phyloP scores from a whole-genome alignment of 2,797 vertebrate species.

The Sebastes ruberrimus region DNA sequence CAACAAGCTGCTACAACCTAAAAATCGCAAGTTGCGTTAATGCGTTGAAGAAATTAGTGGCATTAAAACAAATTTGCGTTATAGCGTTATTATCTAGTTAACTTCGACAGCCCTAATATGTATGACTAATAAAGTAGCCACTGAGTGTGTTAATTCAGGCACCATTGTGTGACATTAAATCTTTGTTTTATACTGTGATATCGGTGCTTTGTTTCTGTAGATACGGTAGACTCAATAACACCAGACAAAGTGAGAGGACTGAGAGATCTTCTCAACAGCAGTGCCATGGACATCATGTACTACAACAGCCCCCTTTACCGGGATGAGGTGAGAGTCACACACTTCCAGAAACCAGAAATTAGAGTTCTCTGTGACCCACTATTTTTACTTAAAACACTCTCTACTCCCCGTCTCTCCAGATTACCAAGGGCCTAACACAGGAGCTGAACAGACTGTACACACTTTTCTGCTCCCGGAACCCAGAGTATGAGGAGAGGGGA shows the following conservation, averaged over 20 bases:
- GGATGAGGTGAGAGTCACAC: slow-evolving; percentile 87
- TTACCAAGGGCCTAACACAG: slow-evolving; percentile 95
- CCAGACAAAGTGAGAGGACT: slow-evolving; percentile 97
- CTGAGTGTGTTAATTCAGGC: background rate
- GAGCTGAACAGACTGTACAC: slow-evolving; percentile 95
- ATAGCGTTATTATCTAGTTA: no score
- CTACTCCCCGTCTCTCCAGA: slow-evolving; percentile 70
- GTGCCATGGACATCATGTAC: slow-evolving; percentile 99
- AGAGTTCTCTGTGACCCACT: fast-evolving
- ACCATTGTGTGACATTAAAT: background rate
- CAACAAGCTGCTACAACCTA: no score
- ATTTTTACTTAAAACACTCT: background rate
- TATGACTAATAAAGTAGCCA: background rate
- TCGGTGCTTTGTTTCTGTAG: slow-evolving; percentile 71
- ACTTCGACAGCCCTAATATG: no score
- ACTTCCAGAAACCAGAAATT: background rate
- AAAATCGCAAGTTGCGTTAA: no score
- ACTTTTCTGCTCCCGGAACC: slow-evolving; percentile 96
- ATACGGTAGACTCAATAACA: slow-evolving; percentile 98
- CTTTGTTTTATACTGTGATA: background rate
- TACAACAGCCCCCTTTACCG: slow-evolving; percentile 98
- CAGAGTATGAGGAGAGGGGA: slow-evolving; percentile 91
- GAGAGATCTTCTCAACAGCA: slow-evolving; percentile 97
- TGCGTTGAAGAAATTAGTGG: no score
- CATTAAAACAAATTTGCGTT: no score